These are phyloP conservation scores for Zaprionus bogoriensis DNA, from an alignment of 2,888 invertebrate genomes.

Conservation along the genomic window DNA sequence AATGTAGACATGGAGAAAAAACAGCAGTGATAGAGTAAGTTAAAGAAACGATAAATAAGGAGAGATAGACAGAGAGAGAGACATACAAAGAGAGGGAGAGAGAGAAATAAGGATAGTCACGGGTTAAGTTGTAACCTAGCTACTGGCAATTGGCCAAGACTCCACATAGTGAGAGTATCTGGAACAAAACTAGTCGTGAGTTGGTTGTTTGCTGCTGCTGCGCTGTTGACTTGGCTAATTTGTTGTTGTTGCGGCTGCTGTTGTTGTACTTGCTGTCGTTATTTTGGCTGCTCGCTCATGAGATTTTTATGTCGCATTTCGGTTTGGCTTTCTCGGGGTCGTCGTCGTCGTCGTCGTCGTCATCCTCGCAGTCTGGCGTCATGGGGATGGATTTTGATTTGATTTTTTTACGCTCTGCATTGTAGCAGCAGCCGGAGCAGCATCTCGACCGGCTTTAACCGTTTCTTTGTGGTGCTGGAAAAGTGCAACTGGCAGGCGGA, in stretches of 20 bases:
- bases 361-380: slow-evolving; percentile 19
- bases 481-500: slow-evolving; percentile 55
- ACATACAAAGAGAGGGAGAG: no score
- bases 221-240: neutral
- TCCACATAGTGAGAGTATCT: no score
- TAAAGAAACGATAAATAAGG: no score
- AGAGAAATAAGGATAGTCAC: no score
- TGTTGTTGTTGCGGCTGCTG: neutral
- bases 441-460: neutral
- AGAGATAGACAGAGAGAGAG: no score
- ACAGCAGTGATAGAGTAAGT: no score
- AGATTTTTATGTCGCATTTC: slow-evolving; percentile 12
- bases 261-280: neutral
- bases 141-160: no score
- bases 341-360: no score
- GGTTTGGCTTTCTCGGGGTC: slow-evolving; percentile 18
- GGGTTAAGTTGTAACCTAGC: no score
- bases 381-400: slow-evolving; percentile 32
- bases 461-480: slow-evolving; percentile 51
- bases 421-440: no score
- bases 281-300: slow-evolving; percentile 4
- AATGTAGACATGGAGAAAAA: no score
- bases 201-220: slow-evolving; percentile 9
- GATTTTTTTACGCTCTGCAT: slow-evolving; percentile 30
- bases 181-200: neutral